Base-by-base conservation (phyloP, 1,140 invertebrate genomes). In the Panonychus citri region DNA sequence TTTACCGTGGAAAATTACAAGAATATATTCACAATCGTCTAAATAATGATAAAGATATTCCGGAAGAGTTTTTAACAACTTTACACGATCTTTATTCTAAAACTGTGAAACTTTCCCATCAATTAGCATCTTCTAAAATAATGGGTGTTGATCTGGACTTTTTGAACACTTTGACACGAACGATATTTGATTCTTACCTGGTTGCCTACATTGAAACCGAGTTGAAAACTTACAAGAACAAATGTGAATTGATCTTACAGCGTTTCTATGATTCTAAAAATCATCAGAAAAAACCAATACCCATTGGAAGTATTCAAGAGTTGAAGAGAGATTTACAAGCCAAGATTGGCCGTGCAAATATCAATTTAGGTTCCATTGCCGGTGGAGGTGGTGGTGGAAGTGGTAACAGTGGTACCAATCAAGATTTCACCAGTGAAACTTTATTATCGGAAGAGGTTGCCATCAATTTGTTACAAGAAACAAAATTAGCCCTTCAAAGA, bases 401-500 rank as follows among this genome's bases (percentile, higher is more conserved):
- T n/a, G n/a, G n/a, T n/a, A n/a, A n/a, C n/a, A n/a, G n/a, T n/a
- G 39, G 39, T 5, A 24, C 27, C 26, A 46, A 19, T 28, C 17
- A 46, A 19, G 19, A 46, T 21, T 94, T 90, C 68, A 87, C 88
- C 2, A 90, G 90, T 0, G 91, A 98, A 71, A 96, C 89, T 0
- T 96, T 98, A 68, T 73, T 98, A 2, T 94, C 89, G 0, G 90
- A 96, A 69, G 86, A 94, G 68, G 75, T 97, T n/a, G 89, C 88
- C 1, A 86, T 93, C 55, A 84, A 81, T 62, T 76, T 97, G 62
- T 70, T 98, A 15, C 85, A 90, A 68, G 85, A 94, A 67, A 82
- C 84, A 1, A 90, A 91, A 69, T 76, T 82, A 34, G 88, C 89
- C 0, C 86, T 96, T 62, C 78, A 82, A 60, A 73, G 93, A 59